phyloP scores from a whole-genome alignment of 2,888 invertebrate species.

The Ophion slaviceki region DNA sequence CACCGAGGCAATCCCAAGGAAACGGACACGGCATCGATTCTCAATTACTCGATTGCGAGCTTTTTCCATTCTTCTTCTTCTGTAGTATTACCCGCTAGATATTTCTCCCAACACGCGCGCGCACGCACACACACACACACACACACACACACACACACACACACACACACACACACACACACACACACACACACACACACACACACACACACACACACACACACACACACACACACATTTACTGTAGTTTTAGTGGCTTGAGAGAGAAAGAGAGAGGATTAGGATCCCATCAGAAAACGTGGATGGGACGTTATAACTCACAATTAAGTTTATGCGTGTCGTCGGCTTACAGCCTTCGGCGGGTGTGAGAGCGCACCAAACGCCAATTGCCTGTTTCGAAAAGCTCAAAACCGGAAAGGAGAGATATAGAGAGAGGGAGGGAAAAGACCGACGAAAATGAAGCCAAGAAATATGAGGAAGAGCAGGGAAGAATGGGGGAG shows the following conservation, averaged over 20 bases:
- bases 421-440: not conserved
- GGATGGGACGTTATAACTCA: slow-evolving; percentile 62
- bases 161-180: not conserved
- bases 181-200: not conserved
- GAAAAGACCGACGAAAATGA: slow-evolving; percentile 15
- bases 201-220: not conserved
- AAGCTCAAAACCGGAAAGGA: slow-evolving; percentile 29
- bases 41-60: slow-evolving; percentile 62
- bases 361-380: slow-evolving; percentile 36
- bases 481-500: not conserved
- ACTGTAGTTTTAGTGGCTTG: not conserved
- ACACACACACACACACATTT: not conserved
- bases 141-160: not conserved
- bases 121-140: not conserved
- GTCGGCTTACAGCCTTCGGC: slow-evolving; percentile 51
- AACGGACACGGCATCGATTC: slow-evolving; percentile 58
- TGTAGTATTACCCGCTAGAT: not conserved
- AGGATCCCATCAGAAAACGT: slow-evolving; percentile 60
- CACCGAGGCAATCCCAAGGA: slow-evolving; percentile 44
- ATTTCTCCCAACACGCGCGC: not conserved
- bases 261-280: not conserved
- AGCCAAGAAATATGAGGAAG: not conserved
- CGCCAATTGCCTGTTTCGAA: slow-evolving; percentile 35
- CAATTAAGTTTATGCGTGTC: slow-evolving; percentile 66
- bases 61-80: not conserved